Evolutionary conservation across 2,888 invertebrate species (phyloP), one percentile per base, ranked within the genome.

Genomic region (Agrochola circellaris): DNA sequence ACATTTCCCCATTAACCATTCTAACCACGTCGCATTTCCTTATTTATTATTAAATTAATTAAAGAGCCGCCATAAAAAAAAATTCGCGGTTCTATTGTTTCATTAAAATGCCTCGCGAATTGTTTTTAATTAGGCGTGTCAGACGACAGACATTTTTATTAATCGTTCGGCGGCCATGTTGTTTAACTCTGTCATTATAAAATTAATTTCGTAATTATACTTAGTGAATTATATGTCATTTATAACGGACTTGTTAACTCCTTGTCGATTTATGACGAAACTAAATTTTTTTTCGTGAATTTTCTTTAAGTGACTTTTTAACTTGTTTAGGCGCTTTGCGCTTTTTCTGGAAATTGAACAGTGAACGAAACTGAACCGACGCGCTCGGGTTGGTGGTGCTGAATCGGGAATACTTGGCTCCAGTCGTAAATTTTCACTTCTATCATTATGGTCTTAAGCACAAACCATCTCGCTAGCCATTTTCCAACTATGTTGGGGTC

Each of bases 201-300:
- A 87, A 87, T 83, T 86, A 78, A 86, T 84, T 82, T 78, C 42
- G 76, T 75, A 86, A 88, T 88, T 87, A 85, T 74, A 80, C 26
- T 69, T 69, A 38, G 45, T 64, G 45, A 75, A 60, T 72, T 81
- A 72, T 58, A 56, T 34, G 61, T 42, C 51, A 77, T 89, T 84
- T 82, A 45, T 65, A 77, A 75, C 45, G 23, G 8, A 45, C 51
- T 66, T 70, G 45, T 81, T 72, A 73, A 64, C 61, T 61, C 34
- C 58, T 23, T 23, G 48, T 6, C 11, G 51, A 72, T 84, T 75
- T 84, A 1, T 61, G 23, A 51, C 75, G 72, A 67, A 30, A 60
- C 58, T 8, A 17, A 60, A 60, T 30, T 60, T 8, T 8, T 8
- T 20, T 30, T 60, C 4, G 60, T 30, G 15, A n/a, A 15, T 20